phyloP scores from a whole-genome alignment of 2,888 invertebrate species.

The Cerastoderma edule region DNA sequence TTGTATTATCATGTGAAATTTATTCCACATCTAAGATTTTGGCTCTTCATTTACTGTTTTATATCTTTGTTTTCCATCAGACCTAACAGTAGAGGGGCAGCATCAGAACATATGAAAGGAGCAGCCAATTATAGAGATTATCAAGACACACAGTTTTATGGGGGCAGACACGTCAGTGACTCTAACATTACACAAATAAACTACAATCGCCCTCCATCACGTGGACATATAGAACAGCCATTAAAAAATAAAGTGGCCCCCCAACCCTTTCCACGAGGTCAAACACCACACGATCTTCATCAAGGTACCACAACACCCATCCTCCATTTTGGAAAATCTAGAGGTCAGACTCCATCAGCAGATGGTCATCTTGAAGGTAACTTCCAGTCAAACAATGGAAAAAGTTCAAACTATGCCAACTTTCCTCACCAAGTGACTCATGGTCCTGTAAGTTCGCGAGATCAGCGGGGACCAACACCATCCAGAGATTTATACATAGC shows the following conservation, averaged over 20 bases:
- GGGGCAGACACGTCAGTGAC: conserved; percentile 47
- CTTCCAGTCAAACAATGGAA: not conserved
- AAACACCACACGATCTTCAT: conserved; percentile 2
- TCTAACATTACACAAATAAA: conserved; percentile 45
- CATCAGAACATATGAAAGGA: conserved; percentile 26
- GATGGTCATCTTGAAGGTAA: conserved; percentile 18
- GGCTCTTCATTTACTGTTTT: not conserved
- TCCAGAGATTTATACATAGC: conserved; percentile 31
- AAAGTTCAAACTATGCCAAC: conserved; percentile 30
- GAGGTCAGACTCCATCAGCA: conserved; percentile 47
- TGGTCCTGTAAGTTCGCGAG: conserved; percentile 30
- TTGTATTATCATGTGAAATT: too few relatives aligned
- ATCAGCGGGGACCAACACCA: conserved; percentile 42
- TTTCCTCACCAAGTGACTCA: conserved; percentile 23
- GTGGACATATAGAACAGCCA: too few relatives aligned
- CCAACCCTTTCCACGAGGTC: not conserved
- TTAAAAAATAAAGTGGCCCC: too few relatives aligned
- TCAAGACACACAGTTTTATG: conserved; percentile 34
- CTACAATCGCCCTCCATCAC: conserved; percentile 47
- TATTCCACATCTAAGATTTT: not conserved
- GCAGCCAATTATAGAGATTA: conserved; percentile 49
- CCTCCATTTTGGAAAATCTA: conserved; percentile 11
- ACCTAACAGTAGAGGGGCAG: conserved; percentile 50
- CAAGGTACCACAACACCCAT: conserved; percentile 25
- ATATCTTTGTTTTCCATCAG: conserved; percentile 20